Base-by-base conservation (phyloP, 2,113 vertebrate species). In the Odontophorus gujanensis region DNA sequence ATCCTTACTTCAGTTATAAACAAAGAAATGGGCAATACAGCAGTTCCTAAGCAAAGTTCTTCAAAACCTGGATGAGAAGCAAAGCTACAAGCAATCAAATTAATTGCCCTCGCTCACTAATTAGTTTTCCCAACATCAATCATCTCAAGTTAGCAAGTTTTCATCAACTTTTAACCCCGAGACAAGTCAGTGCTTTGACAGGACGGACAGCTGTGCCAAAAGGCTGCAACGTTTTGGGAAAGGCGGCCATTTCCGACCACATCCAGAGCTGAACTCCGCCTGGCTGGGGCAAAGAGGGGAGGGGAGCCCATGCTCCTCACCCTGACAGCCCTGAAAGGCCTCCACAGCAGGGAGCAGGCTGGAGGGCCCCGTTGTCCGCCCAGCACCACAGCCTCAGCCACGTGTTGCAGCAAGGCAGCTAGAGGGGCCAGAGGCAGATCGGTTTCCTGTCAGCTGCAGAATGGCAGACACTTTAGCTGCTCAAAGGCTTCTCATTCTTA, bases 401-500 rank as follows among this genome's bases (percentile, higher is more conserved):
- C 95, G 93, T 81, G 96, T 85, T 36, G 67, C 74, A 13, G 95
- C 95, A 90, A 89, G 87, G 58, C 59, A 18, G 87, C 65, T 30
- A 40, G 38, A 80, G 2, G 87, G 95, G 97, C 95, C 96, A 97
- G 96, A 57, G 13, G 77, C 95, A 97, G 97, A 98, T 98, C 97
- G 55, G 62, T 97, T 97, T 98, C 96, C 97, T 97, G 97, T 97
- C 98, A 98, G 97, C 98, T 98, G 97, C 75, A 3, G 76, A 79
- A 58, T 15, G 36, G 94, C 87, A n/a, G n/a, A 94, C 94, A 97
- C 96, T 97, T 97, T 95, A 98, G 97, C 98, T 98, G 97, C 97
- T 93, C 68, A 95, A 92, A 96, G 95, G 92, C 81, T 97, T 98
- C 97, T 98, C 97, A 96, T 97, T 97, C 97, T 98, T 97, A 5